Base-by-base conservation (phyloP, 2,888 invertebrate genomes). In the Heteromyza rotundicornis region DNA sequence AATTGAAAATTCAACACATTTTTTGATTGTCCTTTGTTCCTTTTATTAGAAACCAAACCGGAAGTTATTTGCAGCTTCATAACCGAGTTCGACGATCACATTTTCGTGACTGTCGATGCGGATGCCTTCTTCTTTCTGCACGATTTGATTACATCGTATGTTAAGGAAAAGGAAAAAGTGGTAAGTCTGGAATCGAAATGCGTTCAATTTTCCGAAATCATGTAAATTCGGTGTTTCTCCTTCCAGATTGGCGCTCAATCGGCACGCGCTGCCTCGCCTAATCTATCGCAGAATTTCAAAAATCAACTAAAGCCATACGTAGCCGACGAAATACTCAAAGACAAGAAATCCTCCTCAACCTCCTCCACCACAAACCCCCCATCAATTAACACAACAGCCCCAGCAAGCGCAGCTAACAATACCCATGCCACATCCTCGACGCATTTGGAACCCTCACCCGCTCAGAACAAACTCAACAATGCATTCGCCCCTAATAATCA, bases 41-140 rank as follows among this genome's bases (percentile, higher is more conserved):
- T 51, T 62, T 64, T 75, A 74, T 17, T 74, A 90, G 92, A 89
- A 71, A 88, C 89, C 59, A 95, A 94, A 81, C 96, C 97, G 1
- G 87, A 90, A 55, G 97, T 98, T 27, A 92, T 96, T 74, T 97
- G 97, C 85, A 95, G 95, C 82, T 98, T 99, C 83, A 95, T 98
- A 64, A 98, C 98, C 1, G 97, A 98, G 84, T 98, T 99, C 84
- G 96, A 98, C 81, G 97, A 98, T 84, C 97, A 98, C 82, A 98
- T 98, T 76, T 96, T 95, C 84, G 97, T 98, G 65, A 96, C 97
- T 0, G 96, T 97, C 67, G 96, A 99, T 85, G 98, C 98, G 1
- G 98, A 98, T 84, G 95, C 96, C 1, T 97, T 99, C 85, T 92
- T 98, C 84, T 99, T 98, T 84, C 85, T 99, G 32, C 98, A 98